phyloP scores from a whole-genome alignment of 2,113 vertebrate species.

The Rhabdornis inornatus region DNA sequence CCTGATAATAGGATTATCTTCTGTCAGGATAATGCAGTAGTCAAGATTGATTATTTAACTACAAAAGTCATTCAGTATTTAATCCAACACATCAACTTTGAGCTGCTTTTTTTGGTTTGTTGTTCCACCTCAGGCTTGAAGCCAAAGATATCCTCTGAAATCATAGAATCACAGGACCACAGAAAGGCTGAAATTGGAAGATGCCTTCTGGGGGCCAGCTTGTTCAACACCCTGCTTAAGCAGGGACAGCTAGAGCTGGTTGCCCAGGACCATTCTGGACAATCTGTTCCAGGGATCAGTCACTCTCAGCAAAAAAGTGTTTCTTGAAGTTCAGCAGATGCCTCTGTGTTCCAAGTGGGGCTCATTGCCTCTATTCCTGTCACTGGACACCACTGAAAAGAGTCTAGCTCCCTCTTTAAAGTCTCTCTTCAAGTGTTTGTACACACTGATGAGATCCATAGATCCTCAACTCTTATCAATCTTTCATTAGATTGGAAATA shows the following conservation, averaged over 20 bases:
- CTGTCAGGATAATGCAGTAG: background rate
- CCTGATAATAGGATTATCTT: background rate
- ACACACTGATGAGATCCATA: background rate
- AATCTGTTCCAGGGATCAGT: background rate
- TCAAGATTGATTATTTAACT: background rate
- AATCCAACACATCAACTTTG: background rate
- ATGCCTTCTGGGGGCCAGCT: background rate
- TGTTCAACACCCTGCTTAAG: background rate
- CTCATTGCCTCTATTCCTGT: background rate
- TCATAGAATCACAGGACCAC: background rate
- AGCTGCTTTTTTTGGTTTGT: background rate
- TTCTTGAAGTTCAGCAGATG: background rate
- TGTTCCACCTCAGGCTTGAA: background rate
- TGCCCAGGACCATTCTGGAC: background rate
- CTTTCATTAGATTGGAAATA: background rate
- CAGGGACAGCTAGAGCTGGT: rapidly evolving
- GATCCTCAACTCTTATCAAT: background rate
- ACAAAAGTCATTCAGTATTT: background rate
- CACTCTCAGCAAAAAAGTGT: background rate
- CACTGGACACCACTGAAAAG: background rate
- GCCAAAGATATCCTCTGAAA: background rate
- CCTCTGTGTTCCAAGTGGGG: background rate
- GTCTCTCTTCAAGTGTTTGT: background rate
- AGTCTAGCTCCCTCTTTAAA: background rate
- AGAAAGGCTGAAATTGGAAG: background rate